A percentile compares a stretch with the other conserved stretches of the same genome.
Conservation (phyloP, 2,888 invertebrate genomes). For the Erebia palarica region DNA sequence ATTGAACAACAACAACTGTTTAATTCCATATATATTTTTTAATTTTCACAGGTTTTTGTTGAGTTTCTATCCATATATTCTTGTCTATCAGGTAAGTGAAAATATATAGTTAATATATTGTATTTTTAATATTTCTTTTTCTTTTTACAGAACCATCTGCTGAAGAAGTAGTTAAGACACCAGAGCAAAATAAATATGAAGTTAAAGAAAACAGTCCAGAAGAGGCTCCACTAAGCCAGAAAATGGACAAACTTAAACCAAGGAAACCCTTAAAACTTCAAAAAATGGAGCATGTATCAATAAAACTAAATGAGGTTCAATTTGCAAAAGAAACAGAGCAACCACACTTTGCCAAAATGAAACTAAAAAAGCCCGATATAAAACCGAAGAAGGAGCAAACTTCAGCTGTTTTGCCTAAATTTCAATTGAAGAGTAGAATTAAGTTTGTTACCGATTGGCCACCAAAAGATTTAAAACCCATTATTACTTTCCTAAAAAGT, state of each 20-base stretch:
- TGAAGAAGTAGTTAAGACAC: conserved; percentile 36
- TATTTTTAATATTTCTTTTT: background rate
- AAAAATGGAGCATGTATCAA: conserved; percentile 83
- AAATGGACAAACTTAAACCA: conserved; percentile 36
- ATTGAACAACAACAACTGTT: background rate
- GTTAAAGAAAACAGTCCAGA: conserved; percentile 45
- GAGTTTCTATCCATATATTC: background rate
- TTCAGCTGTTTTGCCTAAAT: conserved; percentile 81
- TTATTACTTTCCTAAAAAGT: conserved; percentile 79
- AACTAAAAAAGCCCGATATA: conserved; percentile 83
- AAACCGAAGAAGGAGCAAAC: conserved; percentile 73
- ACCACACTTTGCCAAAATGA: conserved; percentile 85
- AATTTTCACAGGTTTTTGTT: background rate
- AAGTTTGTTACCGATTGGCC: conserved; percentile 84
- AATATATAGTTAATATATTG: background rate
- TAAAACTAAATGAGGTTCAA: conserved; percentile 83
- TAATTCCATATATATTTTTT: background rate
- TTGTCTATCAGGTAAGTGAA: background rate
- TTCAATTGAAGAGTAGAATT: conserved; percentile 88
- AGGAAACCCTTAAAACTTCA: conserved; percentile 67
- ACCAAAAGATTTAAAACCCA: conserved; percentile 78
- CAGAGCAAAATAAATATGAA: conserved; percentile 34
- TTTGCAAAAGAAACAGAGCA: conserved; percentile 81
- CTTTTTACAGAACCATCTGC: conserved; percentile 6
- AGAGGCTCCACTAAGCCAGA: background rate